phyloP scores from a whole-genome alignment of 2,888 invertebrate genomes.

The Sarcophaga rosellei region DNA sequence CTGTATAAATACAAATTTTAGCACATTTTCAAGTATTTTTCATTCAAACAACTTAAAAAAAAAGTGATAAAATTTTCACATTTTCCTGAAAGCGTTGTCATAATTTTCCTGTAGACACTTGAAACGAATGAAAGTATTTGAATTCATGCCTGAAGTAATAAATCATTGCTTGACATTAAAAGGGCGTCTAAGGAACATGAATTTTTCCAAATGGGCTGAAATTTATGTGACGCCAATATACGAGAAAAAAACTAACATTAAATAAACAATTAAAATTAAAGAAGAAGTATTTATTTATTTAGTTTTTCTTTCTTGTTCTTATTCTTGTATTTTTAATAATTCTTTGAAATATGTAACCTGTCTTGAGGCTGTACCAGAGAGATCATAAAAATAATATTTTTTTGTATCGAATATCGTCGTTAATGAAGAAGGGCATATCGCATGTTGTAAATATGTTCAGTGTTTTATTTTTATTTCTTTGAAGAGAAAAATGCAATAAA shows the following conservation, averaged over 20 bases:
- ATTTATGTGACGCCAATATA: constrained; percentile 72
- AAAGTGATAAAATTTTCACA: constrained; percentile 62
- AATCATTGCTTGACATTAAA: constrained; percentile 58
- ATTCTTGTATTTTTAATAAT: background rate
- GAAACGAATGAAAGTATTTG: constrained; percentile 32
- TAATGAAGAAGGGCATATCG: constrained; percentile 28
- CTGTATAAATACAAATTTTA: background rate
- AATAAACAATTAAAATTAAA: constrained; percentile 48
- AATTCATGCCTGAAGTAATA: constrained; percentile 25
- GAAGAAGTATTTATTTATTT: constrained; percentile 54
- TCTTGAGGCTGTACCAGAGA: background rate
- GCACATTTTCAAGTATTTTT: background rate
- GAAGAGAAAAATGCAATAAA: constrained; percentile 61
- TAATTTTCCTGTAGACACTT: constrained; percentile 8
- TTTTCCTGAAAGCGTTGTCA: constrained; percentile 38
- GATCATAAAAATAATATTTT: constrained; percentile 74
- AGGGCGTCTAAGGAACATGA: constrained; percentile 56
- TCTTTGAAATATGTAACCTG: constrained; percentile 43
- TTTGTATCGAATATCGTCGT: constrained; percentile 74
- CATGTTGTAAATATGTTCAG: constrained; percentile 45
- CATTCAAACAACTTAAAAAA: background rate
- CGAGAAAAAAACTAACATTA: constrained; percentile 30
- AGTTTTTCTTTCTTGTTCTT: background rate
- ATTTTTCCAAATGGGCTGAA: constrained; percentile 50
- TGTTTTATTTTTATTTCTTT: background rate